These are phyloP conservation scores for Podarcis cretensis DNA, from an alignment of 2,113 vertebrate genomes.

Conservation along the genomic window DNA sequence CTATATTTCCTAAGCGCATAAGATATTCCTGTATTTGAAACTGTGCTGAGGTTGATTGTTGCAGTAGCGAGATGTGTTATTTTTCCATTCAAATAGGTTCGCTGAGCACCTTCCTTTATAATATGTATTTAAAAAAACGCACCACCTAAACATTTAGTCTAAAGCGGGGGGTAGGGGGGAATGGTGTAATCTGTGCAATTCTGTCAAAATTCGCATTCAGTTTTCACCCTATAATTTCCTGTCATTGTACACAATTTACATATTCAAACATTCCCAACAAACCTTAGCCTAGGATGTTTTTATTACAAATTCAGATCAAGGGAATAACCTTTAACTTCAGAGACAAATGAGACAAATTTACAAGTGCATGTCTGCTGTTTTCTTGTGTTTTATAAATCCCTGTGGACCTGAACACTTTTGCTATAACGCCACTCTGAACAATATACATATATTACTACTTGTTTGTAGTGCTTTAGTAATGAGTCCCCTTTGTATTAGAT, in stretches of 20 bases:
- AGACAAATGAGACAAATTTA: constrained; percentile 89
- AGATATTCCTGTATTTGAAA: constrained; percentile 63
- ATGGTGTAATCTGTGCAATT: constrained; percentile 63
- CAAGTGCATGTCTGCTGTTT: constrained; percentile 88
- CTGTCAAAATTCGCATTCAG: constrained; percentile 70
- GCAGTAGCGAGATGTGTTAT: constrained; percentile 67
- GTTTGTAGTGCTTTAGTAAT: constrained; percentile 82
- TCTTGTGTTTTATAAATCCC: constrained; percentile 83
- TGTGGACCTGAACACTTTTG: constrained; percentile 79
- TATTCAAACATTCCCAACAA: constrained; percentile 82
- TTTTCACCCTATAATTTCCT: constrained; percentile 83
- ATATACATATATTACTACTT: constrained; percentile 85
- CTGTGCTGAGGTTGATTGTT: constrained; percentile 43
- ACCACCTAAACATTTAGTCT: constrained; percentile 59
- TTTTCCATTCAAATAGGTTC: constrained; percentile 62
- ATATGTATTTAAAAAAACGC: constrained; percentile 20
- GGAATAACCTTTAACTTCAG: constrained; percentile 91
- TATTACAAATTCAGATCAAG: constrained; percentile 89
- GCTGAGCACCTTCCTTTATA: constrained; percentile 60
- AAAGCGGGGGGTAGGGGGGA: constrained; percentile 43
- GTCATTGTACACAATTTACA: constrained; percentile 85
- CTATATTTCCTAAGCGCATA: constrained; percentile 62
- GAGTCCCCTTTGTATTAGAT: constrained; percentile 85
- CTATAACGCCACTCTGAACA: constrained; percentile 82
- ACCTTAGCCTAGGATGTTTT: constrained; percentile 83